Percentiles rank a stretch among this genome's conserved stretches.
Conservation (phyloP, 2,888 invertebrate species). For the Choreutis nemorana region DNA sequence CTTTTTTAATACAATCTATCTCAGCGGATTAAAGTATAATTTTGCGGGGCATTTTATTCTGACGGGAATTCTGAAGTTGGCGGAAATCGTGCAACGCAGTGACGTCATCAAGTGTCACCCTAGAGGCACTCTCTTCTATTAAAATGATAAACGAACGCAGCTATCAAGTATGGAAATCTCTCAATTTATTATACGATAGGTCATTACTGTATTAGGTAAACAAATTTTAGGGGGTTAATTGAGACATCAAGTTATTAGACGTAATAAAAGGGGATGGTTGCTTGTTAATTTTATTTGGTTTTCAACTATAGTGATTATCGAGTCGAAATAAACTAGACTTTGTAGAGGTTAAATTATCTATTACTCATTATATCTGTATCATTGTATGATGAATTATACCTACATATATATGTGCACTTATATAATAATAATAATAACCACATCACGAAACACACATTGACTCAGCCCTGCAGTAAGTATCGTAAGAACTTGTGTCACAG, state of each 20-base stretch:
- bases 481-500: no score
- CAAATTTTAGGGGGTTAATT: slow-evolving; percentile 55
- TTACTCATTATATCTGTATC: no score
- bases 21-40: slow-evolving; percentile 6
- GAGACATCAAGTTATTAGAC: slow-evolving; percentile 50
- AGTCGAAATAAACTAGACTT: no score
- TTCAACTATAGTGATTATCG: slow-evolving; percentile 11
- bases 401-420: no score
- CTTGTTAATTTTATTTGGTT: slow-evolving; percentile 17
- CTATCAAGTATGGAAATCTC: slow-evolving; percentile 63
- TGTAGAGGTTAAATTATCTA: no score
- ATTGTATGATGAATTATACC: no score
- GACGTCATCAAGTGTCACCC: slow-evolving; percentile 46
- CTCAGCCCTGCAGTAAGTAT: no score
- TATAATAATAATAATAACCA: no score
- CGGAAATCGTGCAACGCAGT: slow-evolving; percentile 34
- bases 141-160: slow-evolving; percentile 55
- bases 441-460: no score
- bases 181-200: slow-evolving; percentile 63
- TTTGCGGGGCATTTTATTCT: slow-evolving; percentile 7
- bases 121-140: slow-evolving; percentile 55
- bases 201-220: slow-evolving; percentile 65
- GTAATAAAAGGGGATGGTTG: slow-evolving; percentile 25
- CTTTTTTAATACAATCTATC: slow-evolving; percentile 12
- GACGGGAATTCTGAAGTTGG: slow-evolving; percentile 7